These are phyloP conservation scores for Thumatha senex DNA, from an alignment of 2,888 invertebrate species.

Conservation along the genomic window DNA sequence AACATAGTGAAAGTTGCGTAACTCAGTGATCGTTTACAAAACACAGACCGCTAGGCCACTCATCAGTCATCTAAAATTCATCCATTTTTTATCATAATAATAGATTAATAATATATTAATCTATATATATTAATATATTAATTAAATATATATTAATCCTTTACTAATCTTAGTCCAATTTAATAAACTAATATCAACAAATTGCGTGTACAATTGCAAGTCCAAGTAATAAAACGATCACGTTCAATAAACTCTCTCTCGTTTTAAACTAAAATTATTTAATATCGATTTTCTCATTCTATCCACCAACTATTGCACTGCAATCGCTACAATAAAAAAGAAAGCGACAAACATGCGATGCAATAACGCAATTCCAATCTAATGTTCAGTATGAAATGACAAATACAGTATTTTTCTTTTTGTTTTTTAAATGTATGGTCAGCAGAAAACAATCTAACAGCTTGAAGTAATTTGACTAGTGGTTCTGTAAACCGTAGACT, in stretches of 20 bases:
- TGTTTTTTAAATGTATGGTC: no score
- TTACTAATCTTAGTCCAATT: conserved; percentile 11
- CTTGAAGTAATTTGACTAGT: no score
- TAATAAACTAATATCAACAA: conserved; percentile 15
- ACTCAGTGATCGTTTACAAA: no score
- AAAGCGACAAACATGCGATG: conserved; percentile 25
- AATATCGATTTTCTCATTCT: conserved; percentile 27
- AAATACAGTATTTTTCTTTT: no score
- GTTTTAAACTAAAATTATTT: conserved; percentile 26
- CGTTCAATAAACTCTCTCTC: conserved; percentile 34
- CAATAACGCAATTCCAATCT: not conserved
- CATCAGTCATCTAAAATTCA: not conserved
- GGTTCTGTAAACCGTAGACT: no score
- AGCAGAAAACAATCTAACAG: no score
- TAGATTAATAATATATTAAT: no score
- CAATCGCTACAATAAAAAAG: conserved; percentile 24
- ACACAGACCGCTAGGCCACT: no score
- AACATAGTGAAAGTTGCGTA: no score
- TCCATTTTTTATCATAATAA: not conserved
- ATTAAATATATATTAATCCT: no score
- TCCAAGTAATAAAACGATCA: conserved; percentile 25
- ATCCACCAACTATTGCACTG: conserved; percentile 15
- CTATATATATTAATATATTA: no score
- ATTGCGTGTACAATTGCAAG: conserved; percentile 25
- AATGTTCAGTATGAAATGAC: no score